A percentile compares a stretch with the other conserved stretches of the same genome.
These are phyloP conservation scores for Drosophila littoralis DNA, from an alignment of 1,140 invertebrate genomes.

Conservation along the genomic window DNA sequence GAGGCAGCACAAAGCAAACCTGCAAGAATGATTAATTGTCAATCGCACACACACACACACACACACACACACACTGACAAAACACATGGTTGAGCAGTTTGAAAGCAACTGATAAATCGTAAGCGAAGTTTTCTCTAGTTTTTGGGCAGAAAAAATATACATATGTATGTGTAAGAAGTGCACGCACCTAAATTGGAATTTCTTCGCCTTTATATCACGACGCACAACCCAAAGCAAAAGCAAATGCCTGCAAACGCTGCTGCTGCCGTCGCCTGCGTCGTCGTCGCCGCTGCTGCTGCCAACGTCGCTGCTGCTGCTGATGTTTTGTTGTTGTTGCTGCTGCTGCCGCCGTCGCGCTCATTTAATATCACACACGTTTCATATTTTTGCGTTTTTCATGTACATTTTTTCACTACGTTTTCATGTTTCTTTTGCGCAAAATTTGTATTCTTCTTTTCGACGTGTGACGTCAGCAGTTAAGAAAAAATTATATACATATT, in stretches of 20 bases:
- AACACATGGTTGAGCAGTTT: conserved; percentile 29
- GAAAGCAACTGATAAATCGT: conserved; percentile 23
- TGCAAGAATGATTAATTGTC: conserved; percentile 60
- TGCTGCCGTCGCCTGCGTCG: conserved; percentile 41
- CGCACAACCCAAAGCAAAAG: conserved; percentile 34
- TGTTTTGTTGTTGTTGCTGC: conserved; percentile 30
- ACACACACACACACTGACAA: neutral
- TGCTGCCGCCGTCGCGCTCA: conserved; percentile 55
- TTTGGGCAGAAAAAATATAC: neutral
- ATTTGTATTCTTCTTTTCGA: conserved; percentile 20
- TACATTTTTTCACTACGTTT: conserved; percentile 41
- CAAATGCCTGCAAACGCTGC: conserved; percentile 28
- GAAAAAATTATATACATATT: conserved; percentile 30
- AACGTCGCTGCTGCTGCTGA: conserved; percentile 34
- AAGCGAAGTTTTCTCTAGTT: neutral
- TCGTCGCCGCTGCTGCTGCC: conserved; percentile 46
- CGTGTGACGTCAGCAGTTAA: conserved; percentile 73
- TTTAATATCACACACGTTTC: conserved; percentile 81
- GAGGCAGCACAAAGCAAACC: conserved; percentile 30
- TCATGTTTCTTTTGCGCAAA: conserved; percentile 40
- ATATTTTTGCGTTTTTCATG: conserved; percentile 65
- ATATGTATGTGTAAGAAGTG: neutral
- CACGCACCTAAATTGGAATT: conserved; percentile 58
- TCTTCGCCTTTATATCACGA: conserved; percentile 46
- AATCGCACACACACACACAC: conserved; percentile 15